Evolutionary conservation across 2,797 vertebrate species (phyloP), one percentile per base, ranked within the genome.

Genomic region (Mormyrops boulengeri): DNA sequence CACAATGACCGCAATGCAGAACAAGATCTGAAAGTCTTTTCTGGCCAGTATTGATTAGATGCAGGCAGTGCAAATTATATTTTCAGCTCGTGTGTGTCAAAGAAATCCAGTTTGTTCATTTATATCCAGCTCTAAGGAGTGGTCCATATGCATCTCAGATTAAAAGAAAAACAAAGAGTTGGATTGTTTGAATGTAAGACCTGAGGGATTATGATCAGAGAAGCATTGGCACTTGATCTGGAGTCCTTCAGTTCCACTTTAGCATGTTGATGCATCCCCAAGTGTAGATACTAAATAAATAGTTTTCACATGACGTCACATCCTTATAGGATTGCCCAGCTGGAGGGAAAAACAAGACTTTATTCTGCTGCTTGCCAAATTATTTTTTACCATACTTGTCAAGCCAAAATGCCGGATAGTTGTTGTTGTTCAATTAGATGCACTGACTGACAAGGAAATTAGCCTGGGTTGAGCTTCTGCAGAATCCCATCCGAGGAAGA

Each of bases 61-160:
- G 49, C 30, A 12, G 26, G 50, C 30, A 41, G 88, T 6, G 17
- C 14, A 41, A 57, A 87, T 17, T 19, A 30, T 17, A 87, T 87
- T 87, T 88, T 50, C 6, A 17, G 22, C 14, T 88, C 9, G 22
- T 50, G 22, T 88, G 17, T 4, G 7, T 30, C 34, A 62, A 88
- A 88, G 62, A 88, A 85, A 41, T 57, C 34, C 30, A 57, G 50
- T 41, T 87, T 55, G 50, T 55, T 47, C 88, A 38, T 85, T 85
- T 85, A 50, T 52, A 26, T 52, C 62, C 22, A 26, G 60, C 26
- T 73, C n/a, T 22, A n/a, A 7, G 12, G 11, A 26, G 47, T 14
- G 19, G 47, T 50, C 22, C 44, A 38, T 47, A 52, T 34, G 30
- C 62, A 49, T 34, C 12, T 19, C 88, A 17, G 12, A 34, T 34